Evolutionary conservation across 2,797 vertebrate genomes (phyloP).

Genomic region (Anguilla obscura): DNA sequence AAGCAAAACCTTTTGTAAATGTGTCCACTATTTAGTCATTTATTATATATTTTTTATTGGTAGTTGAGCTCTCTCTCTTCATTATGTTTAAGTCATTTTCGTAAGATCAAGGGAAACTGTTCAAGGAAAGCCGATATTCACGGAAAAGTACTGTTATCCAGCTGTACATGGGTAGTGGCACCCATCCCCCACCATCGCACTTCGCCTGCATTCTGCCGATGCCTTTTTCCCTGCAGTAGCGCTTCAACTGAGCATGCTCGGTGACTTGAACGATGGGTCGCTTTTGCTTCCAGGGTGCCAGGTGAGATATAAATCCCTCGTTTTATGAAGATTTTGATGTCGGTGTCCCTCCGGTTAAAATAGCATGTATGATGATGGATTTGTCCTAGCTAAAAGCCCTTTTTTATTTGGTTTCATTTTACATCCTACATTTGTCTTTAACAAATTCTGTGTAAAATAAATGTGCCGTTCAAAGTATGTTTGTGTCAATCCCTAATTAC

Average conservation of each 20-base stretch:
- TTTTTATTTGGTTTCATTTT: neutral
- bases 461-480: neutral
- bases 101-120: neutral
- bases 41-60: neutral
- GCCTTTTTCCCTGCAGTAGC: constrained; percentile 38
- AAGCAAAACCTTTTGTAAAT: neutral
- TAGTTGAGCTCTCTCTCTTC: neutral
- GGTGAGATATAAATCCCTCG: neutral
- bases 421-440: neutral
- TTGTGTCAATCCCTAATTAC: neutral
- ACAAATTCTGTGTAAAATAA: neutral
- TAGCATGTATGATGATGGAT: neutral
- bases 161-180: constrained; percentile 6
- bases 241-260: constrained; percentile 33
- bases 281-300: constrained; percentile 11
- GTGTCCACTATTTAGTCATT: neutral
- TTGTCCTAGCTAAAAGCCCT: neutral
- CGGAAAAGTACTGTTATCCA: neutral
- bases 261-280: constrained; percentile 21
- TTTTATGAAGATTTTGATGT: neutral
- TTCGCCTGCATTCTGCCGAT: constrained; percentile 29
- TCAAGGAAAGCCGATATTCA: neutral
- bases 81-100: neutral
- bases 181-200: constrained; percentile 35
- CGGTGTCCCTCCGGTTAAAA: neutral